These are phyloP conservation scores for Bradysia coprophila DNA, from an alignment of 1,140 invertebrate species.

Conservation along the genomic window DNA sequence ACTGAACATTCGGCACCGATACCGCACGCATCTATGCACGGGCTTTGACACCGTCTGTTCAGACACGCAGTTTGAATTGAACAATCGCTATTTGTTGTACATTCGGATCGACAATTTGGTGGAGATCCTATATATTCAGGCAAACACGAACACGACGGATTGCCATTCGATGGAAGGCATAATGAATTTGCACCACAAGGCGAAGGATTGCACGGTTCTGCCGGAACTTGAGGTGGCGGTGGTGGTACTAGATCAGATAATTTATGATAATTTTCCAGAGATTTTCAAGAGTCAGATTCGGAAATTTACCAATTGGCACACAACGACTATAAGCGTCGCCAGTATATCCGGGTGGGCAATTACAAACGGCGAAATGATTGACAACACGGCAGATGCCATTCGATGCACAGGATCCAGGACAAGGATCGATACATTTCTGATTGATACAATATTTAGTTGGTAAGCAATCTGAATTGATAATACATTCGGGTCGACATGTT, in stretches of 20 bases:
- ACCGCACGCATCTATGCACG: constrained; percentile 59
- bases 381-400: constrained; percentile 53
- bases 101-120: constrained; percentile 47
- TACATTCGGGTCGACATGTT: constrained; percentile 61
- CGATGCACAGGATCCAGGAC: constrained; percentile 54
- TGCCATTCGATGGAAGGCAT: constrained; percentile 37
- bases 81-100: constrained; percentile 44
- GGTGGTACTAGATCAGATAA: constrained; percentile 1
- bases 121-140: constrained; percentile 40
- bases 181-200: constrained; percentile 59
- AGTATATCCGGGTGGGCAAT: constrained; percentile 48
- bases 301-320: constrained; percentile 40
- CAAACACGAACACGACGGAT: constrained; percentile 38
- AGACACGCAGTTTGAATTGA: constrained; percentile 34
- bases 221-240: constrained; percentile 13
- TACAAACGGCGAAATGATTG: constrained; percentile 53
- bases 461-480: constrained; percentile 65
- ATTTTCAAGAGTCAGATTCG: constrained; percentile 6
- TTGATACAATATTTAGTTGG: constrained; percentile 61
- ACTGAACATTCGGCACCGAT: constrained; percentile 48
- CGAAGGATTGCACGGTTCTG: constrained; percentile 46
- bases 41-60: constrained; percentile 44
- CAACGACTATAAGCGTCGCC: constrained; percentile 65
- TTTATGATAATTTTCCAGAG: background rate
- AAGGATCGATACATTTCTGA: constrained; percentile 72